Base-by-base conservation (phyloP, 2,888 invertebrate genomes). In the Eretmocerus hayati region DNA sequence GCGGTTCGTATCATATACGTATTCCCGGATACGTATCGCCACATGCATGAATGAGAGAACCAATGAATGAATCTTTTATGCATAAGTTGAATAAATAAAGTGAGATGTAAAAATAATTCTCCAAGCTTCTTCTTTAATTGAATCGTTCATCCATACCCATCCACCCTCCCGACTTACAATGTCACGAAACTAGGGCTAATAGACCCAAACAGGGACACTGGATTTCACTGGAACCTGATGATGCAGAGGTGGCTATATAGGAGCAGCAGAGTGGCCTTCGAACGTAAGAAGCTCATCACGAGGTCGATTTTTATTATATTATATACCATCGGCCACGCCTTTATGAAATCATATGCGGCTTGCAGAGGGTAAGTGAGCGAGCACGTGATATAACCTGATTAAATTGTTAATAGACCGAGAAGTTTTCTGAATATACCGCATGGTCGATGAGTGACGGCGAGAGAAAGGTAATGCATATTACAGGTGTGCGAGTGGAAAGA, bases 41-140 rank as follows among this genome's bases (percentile, higher is more conserved):
- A n/a, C n/a, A n/a, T 46, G 45, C 2, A 33, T 18, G 41, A 13
- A 23, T 19, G 23, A 20, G 19, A 30, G 13, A 38, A 23, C 18
- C 42, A 48, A 48, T 39, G 23, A 48, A 41, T 43, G 49, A 46
- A 19, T 52, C 42, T 52, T 40, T 52, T 48, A 52, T 46, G 48
- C 49, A 46, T 52, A 48, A 48, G 26, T 11, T 9, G 11, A 11
- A 26, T 35, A 46, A 49, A 52, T 45, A 47, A 51, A 51, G 18
- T 32, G 30, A 35, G 46, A 37, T 42, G 31, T 13, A 16, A 31
- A 46, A 52, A 42, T 15, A 42, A 46, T 15, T 32, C 18, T 2
- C 23, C 20, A 11, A 26, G 26, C 26, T 26, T n/a, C 26, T 26
- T 30, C 13, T 42, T 8, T 35, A 31, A 22, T 20, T 47, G 46